Evolutionary conservation across 2,113 vertebrate species (phyloP).

Genomic region (Regulus satrapa): DNA sequence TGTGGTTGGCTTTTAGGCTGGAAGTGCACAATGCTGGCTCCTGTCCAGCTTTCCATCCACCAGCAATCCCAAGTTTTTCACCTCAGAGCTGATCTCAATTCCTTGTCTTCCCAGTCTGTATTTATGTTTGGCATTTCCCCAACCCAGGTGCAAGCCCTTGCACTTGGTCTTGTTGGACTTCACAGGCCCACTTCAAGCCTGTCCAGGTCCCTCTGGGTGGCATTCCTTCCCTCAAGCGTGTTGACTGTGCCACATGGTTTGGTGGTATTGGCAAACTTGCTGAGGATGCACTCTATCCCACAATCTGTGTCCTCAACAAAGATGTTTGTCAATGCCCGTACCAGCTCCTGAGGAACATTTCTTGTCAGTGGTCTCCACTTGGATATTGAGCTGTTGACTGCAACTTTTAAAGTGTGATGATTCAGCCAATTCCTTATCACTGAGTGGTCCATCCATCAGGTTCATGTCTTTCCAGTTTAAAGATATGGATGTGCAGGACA

Average conservation of each 20-base stretch:
- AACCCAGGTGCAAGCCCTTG: not conserved
- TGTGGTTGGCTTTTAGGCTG: not conserved
- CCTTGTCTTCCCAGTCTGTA: not conserved
- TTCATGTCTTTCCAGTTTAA: not conserved
- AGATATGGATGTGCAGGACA: not conserved
- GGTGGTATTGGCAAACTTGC: no score
- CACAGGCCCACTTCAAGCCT: accelerated
- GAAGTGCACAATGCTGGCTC: accelerated
- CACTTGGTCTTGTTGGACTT: not conserved
- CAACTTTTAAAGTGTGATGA: not conserved
- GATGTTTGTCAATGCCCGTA: not conserved
- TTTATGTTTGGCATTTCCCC: not conserved
- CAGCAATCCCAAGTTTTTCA: not conserved
- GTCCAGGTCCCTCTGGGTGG: not conserved
- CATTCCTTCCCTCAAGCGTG: not conserved
- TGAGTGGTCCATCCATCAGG: not conserved
- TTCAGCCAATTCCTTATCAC: not conserved
- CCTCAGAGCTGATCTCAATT: not conserved
- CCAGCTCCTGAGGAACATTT: not conserved
- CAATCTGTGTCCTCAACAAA: not conserved
- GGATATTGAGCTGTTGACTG: not conserved
- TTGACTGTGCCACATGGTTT: accelerated
- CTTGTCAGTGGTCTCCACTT: not conserved
- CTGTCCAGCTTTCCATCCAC: not conserved
- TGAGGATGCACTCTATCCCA: not conserved